Percentiles rank a stretch among this genome's conserved stretches.
Conservation (phyloP, 2,113 vertebrate species). For the Laterallus jamaicensis region DNA sequence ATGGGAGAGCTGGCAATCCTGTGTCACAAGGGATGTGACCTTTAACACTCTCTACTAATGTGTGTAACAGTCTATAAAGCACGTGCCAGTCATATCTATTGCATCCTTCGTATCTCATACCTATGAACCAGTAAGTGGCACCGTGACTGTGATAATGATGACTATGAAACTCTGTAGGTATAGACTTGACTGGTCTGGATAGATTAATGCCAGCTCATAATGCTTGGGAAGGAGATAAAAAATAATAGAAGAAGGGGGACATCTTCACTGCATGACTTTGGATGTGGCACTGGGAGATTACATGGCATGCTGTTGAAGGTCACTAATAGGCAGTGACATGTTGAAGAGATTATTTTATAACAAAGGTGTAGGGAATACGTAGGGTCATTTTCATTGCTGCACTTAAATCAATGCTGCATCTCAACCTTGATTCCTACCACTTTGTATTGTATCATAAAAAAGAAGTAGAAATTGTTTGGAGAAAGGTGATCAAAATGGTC, state of each 20-base stretch:
- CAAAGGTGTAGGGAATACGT: background rate
- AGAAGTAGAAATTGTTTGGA: background rate
- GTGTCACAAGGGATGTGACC: background rate
- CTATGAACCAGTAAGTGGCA: background rate
- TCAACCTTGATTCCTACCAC: background rate
- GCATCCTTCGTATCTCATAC: background rate
- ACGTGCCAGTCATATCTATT: rapidly evolving
- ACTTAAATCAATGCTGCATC: background rate
- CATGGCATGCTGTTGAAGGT: background rate
- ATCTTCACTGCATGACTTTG: background rate
- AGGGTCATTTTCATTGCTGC: background rate
- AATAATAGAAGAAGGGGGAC: background rate
- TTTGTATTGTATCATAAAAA: background rate
- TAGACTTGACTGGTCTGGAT: background rate
- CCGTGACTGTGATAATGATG: background rate
- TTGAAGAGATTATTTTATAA: background rate
- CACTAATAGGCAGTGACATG: background rate
- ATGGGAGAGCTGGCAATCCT: background rate
- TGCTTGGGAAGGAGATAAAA: background rate
- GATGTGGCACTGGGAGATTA: background rate
- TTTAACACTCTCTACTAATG: background rate
- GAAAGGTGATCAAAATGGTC: background rate
- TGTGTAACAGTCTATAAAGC: background rate
- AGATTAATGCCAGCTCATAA: background rate
- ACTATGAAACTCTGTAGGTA: background rate